A percentile compares a stretch with the other conserved stretches of the same genome.
Conservation (phyloP, 1,140 invertebrate species). For the Drosophila murphyi region DNA sequence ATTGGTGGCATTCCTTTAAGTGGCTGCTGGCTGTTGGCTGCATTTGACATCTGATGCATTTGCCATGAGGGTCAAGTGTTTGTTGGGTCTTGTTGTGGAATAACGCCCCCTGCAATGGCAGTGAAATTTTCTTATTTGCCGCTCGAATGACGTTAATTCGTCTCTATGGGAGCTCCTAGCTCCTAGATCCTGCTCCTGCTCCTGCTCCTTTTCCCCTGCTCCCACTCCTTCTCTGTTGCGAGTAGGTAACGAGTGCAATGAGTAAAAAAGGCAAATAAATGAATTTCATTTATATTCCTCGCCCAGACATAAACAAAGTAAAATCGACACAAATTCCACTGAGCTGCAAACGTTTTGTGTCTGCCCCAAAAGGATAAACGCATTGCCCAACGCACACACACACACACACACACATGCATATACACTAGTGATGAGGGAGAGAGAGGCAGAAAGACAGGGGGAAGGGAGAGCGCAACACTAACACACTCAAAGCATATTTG, state of each 20-base stretch:
- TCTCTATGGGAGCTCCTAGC: constrained; percentile 23
- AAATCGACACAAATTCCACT: constrained; percentile 61
- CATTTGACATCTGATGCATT: constrained; percentile 62
- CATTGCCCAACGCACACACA: constrained; percentile 44
- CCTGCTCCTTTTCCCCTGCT: background rate
- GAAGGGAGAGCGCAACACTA: constrained; percentile 9
- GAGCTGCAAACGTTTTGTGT: constrained; percentile 52
- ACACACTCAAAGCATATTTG: constrained; percentile 65
- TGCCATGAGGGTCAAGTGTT: constrained; percentile 18
- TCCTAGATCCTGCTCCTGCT: background rate
- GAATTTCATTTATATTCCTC: constrained; percentile 59
- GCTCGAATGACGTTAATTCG: constrained; percentile 58
- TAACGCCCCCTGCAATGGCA: constrained; percentile 12
- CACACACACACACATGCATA: constrained; percentile 17
- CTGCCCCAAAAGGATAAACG: constrained; percentile 52
- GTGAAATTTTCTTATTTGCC: constrained; percentile 64
- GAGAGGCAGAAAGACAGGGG: background rate
- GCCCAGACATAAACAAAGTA: constrained; percentile 56
- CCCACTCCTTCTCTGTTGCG: background rate
- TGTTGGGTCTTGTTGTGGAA: background rate
- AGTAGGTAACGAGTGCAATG: constrained; percentile 16
- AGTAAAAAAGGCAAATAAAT: constrained; percentile 61
- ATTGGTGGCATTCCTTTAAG: constrained; percentile 15
- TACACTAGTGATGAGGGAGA: too few relatives aligned
- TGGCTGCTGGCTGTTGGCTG: constrained; percentile 28